Evolutionary conservation across 2,797 vertebrate species (phyloP), one percentile per base, ranked within the genome.

Genomic region (Heteromormyrus szaboi): DNA sequence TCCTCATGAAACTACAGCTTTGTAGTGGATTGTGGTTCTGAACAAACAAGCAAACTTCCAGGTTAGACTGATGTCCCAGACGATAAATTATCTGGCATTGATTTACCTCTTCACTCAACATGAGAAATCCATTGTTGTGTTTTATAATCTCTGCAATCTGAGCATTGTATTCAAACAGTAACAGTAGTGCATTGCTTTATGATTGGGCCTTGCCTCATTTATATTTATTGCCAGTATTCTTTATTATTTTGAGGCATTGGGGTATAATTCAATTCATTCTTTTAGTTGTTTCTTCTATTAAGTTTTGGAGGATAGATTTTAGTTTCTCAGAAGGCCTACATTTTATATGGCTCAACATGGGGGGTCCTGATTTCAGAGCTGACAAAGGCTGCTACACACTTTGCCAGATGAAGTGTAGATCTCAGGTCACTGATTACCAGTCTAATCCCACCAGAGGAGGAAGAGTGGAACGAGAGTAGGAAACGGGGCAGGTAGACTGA

Each of bases 131-230:
- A 84, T 46, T 48, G 41, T n/a, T 54, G 48, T 54, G 37, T 54
- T 86, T 56, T 86, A 33, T 86, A 56, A 86, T 84, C 44, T 22
- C n/a, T 22, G 79, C 79, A 11, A 44, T 84, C 41, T 46, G 19
- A 84, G 9, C 41, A 84, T 84, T 84, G 44, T 44, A 25, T 84
- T 84, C 79, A 84, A 44, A 84, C 79, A 48, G n/a, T 50, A 84
- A 84, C 41, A 50, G 44, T 25, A 12, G n/a, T 50, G 14, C 14
- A 79, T 41, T 44, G 72, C 72, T 79, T 17, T 79, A 44, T 79
- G 44, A 79, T 79, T 44, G 41, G 44, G 17, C 8, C 19, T 46
- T 50, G 41, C n/a, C 76, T 81, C 19, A n/a, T 84, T 46, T 84
- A 44, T 84, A 84, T 50, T 84, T 50, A 46, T 84, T 84, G 50